Conservation (phyloP, 1,140 invertebrate genomes). For the Tetramorium parvispinum region DNA sequence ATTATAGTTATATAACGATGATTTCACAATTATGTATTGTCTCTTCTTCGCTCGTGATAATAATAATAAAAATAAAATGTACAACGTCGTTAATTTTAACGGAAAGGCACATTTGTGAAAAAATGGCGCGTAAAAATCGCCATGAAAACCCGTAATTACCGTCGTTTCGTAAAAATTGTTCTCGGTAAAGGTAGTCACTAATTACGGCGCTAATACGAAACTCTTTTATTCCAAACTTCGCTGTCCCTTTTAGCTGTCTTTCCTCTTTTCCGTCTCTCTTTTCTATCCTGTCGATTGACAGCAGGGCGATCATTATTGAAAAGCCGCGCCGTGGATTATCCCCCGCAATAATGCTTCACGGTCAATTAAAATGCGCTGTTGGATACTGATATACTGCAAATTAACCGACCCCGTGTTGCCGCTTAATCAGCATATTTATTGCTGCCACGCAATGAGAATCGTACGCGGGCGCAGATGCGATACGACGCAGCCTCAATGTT, state of each 20-base stretch:
- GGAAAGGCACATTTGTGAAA: background rate
- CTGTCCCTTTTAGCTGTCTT: background rate
- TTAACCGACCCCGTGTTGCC: constrained; percentile 73
- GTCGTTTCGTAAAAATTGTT: constrained; percentile 27
- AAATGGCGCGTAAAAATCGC: background rate
- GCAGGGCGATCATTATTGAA: constrained; percentile 60
- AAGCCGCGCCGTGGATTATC: constrained; percentile 66
- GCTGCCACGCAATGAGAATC: constrained; percentile 60
- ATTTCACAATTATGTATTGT: background rate
- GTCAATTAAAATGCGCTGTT: constrained; percentile 75
- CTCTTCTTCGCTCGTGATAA: background rate
- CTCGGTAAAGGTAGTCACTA: background rate
- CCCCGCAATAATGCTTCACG: constrained; percentile 74
- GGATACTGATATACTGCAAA: constrained; percentile 77
- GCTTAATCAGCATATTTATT: constrained; percentile 77
- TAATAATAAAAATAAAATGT: constrained; percentile 1
- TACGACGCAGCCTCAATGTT: constrained; percentile 58
- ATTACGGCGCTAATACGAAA: background rate
- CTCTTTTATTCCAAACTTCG: background rate
- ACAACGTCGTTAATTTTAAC: constrained; percentile 20
- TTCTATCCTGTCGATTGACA: constrained; percentile 39
- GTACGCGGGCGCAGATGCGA: constrained; percentile 49
- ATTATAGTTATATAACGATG: constrained; percentile 44
- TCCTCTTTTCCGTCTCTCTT: background rate
- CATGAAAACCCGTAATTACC: background rate